Base-by-base conservation (phyloP, 2,888 invertebrate species). In the Automeris io region DNA sequence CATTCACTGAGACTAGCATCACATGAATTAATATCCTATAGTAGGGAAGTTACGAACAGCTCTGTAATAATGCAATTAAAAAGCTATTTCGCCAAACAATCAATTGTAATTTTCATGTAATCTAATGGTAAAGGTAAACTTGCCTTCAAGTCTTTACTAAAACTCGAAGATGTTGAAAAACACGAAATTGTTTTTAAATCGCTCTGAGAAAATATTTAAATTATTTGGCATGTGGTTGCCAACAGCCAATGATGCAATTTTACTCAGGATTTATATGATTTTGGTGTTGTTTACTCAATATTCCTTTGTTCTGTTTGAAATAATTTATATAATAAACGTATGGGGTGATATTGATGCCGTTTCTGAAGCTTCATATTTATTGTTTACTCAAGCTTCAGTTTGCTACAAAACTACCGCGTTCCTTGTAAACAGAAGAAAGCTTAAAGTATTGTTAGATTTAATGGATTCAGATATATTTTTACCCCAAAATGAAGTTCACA, bases 371-470 rank as follows among this genome's bases (percentile, higher is more conserved):
- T 77, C 78, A 0, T 78, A 73, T 37, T 46, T 85, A 36, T 50
- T 83, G 1, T 82, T 83, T 43, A 79, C 85, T 0, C 78, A 80
- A 41, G 79, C 77, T 0, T 76, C 78, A 0, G 52, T 79, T 1
- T 83, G 80, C 37, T 75, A 73, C 24, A 85, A 85, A 44, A 57
- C 64, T 0, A 75, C 78, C 0, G 68, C 68, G 9, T 77, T 80
- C 37, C 45, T 78, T 33, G 21, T 66, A 0, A 69, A 73, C 37
- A 70, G 71, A 45, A 56, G 54, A 0, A 65, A 58, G 39, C 44
- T 83, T 8, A 40, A 47, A 1, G 22, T 51, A 0, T 40, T 82
- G 6, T 33, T 81, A 9, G 49, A 50, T 2, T 60, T 61, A 1
- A 79, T 81, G 74, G 58, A 64, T 8, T 50, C 51, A 4, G 59